Evolutionary conservation across 2,113 vertebrate genomes (phyloP), one percentile per base, ranked within the genome.

Genomic region (Scophthalmus maximus): DNA sequence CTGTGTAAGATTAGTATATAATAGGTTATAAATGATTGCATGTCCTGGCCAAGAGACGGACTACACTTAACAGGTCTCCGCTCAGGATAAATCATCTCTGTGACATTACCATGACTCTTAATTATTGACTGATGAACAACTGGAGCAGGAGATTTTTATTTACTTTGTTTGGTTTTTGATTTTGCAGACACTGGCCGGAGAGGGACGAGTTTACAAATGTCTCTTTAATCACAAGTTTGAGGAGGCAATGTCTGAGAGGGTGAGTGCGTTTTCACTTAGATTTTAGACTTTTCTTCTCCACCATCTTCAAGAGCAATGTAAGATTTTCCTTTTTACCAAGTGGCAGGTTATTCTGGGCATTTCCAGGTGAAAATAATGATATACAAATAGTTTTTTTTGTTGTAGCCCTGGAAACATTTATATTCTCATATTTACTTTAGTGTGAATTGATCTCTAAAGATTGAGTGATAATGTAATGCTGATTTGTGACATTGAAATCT

Each of bases 191-290:
- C 94, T 95, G 77, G 97, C 96, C 56, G 97, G 97, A 20, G 97
- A 98, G 86, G 97, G 97, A 34, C 87, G 96, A 71, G 96, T 98
- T 9, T 98, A 98, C 91, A 98, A 98, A 85, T 98, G 97, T 92
- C 95, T 98, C 62, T 98, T 98, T 83, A 98, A 98, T 82, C 97
- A 98, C 92, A 98, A 98, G 88, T 98, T 98, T 93, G 97, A 98
- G 90, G 97, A 98, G 68, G 95, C 94, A 9, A 97, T 98, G 97
- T 95, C 95, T 76, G 96, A 96, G 80, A 95, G 96, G 93, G 97
- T 96, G 74, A 71, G 83, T 44, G 14, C 36, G n/a, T 38, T 3
- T 14, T 38, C 36, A 15, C 36, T 14, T 14, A 38, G 36, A n/a
- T 73, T 26, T 10, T 30, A 30, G 8, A 30, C 8, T 55, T 15